Percentiles rank a stretch among this genome's conserved stretches.
phyloP scores from a whole-genome alignment of 2,888 invertebrate species.

The Lamellibrachia columna region DNA sequence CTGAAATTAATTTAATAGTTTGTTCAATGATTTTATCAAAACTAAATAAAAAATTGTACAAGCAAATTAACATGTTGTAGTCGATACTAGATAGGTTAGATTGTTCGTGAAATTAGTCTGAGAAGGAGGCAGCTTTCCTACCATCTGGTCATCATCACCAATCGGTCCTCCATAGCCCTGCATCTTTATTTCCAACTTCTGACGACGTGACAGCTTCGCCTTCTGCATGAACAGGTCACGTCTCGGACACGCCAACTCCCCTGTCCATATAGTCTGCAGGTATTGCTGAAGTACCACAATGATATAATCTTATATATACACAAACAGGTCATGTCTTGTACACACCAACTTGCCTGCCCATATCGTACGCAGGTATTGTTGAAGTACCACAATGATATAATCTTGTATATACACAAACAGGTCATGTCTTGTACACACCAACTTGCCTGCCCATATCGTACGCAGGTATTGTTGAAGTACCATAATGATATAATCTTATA shows the following conservation, averaged over 20 bases:
- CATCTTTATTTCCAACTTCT: neutral
- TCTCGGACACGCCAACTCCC: neutral
- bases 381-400: neutral
- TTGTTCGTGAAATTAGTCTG: neutral
- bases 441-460: neutral
- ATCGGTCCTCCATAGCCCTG: neutral
- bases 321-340: neutral
- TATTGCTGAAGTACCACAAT: neutral
- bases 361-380: neutral
- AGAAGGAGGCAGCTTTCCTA: neutral
- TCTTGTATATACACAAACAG: neutral
- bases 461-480: neutral
- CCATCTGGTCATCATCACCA: neutral
- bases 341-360: neutral
- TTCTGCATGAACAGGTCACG: neutral
- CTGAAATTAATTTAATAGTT: neutral
- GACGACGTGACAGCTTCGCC: neutral
- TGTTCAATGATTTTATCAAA: neutral
- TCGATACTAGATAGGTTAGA: neutral
- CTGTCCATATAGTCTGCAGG: neutral
- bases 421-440: neutral
- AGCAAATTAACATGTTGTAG: neutral
- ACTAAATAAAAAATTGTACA: neutral
- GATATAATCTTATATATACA: neutral
- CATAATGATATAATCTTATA: neutral